Evolutionary conservation across 2,888 invertebrate species (phyloP), one percentile per base, ranked within the genome.

Genomic region (Scaptomyza tumidula): DNA sequence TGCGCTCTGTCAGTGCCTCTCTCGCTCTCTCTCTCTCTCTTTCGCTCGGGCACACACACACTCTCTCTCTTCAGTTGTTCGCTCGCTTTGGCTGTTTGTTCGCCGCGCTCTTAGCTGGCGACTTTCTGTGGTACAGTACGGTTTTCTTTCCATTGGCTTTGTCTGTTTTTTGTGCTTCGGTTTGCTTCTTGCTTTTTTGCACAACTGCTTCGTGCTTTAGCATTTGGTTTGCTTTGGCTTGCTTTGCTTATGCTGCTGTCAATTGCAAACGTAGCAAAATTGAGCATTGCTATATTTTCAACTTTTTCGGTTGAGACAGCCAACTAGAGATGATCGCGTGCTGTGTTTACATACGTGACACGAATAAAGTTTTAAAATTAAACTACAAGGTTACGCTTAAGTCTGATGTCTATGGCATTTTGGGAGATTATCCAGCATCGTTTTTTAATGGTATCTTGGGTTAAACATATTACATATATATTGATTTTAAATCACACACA

Each of bases 51-150:
- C 41, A 10, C 33, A 33, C 35, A 13, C 35, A 13, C 35, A 5
- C 10, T 0, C 41, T 9, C 41, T 56, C 44, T 35, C 33, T 31
- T 68, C 11, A 9, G 35, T 63, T 44, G 57, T 41, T 27, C 43
- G 53, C 14, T 68, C 27, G 14, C 35, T 43, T 54, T 49, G 59
- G 35, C 50, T 67, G 56, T 57, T 73, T 74, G 41, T 69, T 59
- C 54, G 48, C 24, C 39, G 49, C 39, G 49, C 66, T 61, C 75
- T 69, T 61, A 57, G 43, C 45, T 44, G 45, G 41, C 49, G 14
- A 35, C 50, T 35, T 66, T 35, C 19, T 52, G 24, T 52, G 45
- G 79, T 79, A 75, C 64, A 70, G 75, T 75, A 79, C 61, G 50
- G 65, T 53, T 79, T 80, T 59, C 76, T 71, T 62, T 59, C 52